These are phyloP conservation scores for Nothobranchius kuhntae DNA, from an alignment of 2,113 vertebrate genomes.

Conservation along the genomic window DNA sequence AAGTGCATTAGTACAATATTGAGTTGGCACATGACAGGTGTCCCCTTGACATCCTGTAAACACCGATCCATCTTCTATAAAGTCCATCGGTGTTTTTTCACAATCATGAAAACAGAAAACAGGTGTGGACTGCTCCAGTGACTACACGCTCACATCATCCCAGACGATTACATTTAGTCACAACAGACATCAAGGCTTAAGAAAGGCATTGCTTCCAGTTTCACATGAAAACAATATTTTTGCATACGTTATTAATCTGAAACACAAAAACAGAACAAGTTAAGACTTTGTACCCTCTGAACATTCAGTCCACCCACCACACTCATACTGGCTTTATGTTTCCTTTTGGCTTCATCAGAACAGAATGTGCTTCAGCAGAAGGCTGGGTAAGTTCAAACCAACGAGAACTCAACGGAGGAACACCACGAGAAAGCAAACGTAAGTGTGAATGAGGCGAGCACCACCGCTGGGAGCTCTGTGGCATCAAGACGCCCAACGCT, in stretches of 20 bases:
- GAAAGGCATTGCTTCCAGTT: too few species aligned
- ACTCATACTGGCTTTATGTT: background rate
- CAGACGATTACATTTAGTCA: too few species aligned
- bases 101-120: too few species aligned
- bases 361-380: background rate
- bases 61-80: background rate
- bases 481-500: too few species aligned
- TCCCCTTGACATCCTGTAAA: constrained; percentile 3
- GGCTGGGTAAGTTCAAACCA: background rate
- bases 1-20: constrained; percentile 69
- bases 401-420: background rate
- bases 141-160: too few species aligned
- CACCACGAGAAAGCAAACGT: background rate
- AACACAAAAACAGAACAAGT: too few species aligned
- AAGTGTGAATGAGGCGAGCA: background rate
- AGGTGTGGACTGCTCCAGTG: too few species aligned
- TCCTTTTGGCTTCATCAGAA: background rate
- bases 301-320: background rate
- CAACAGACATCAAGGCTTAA: too few species aligned
- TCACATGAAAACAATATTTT: too few species aligned
- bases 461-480: too few species aligned
- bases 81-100: too few species aligned
- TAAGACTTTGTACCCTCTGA: background rate
- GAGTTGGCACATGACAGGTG: constrained; percentile 61
- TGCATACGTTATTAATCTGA: too few species aligned